Evolutionary conservation across 2,888 invertebrate genomes (phyloP).

Genomic region (Ophion ellenae): DNA sequence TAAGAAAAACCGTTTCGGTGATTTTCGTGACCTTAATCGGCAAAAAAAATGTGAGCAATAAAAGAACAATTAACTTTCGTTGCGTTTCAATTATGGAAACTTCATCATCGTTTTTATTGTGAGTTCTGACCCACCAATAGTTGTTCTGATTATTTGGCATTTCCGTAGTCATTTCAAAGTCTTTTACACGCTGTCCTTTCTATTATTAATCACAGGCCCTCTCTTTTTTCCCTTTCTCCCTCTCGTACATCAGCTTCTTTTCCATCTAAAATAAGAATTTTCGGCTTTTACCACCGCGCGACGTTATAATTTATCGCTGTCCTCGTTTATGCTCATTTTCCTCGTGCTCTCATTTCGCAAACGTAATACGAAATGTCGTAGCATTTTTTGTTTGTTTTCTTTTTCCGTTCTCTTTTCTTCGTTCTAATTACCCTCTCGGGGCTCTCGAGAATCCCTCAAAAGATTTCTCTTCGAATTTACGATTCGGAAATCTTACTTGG

Average conservation of each 20-base stretch:
- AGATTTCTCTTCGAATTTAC: constrained; percentile 31
- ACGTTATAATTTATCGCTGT: constrained; percentile 50
- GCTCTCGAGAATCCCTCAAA: constrained; percentile 16
- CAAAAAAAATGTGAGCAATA: too few relatives aligned
- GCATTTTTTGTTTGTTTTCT: neutral
- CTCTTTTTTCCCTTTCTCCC: constrained; percentile 14
- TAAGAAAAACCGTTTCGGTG: too few relatives aligned
- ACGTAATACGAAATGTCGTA: constrained; percentile 13
- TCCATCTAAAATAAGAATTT: constrained; percentile 56
- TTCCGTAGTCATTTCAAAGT: constrained; percentile 41
- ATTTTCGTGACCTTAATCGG: too few relatives aligned
- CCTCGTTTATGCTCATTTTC: constrained; percentile 36
- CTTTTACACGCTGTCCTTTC: constrained; percentile 43
- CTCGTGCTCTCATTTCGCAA: constrained; percentile 13
- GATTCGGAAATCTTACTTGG: constrained; percentile 16
- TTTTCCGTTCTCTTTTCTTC: neutral
- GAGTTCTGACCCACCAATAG: constrained; percentile 38
- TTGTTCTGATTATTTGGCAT: constrained; percentile 54
- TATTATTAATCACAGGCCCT: constrained; percentile 55
- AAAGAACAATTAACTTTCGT: too few relatives aligned
- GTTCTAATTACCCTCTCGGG: constrained; percentile 24
- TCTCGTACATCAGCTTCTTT: constrained; percentile 22
- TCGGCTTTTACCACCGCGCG: constrained; percentile 29
- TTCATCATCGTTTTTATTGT: neutral
- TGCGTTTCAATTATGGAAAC: too few relatives aligned